These are phyloP conservation scores for Podargus strigoides DNA, from an alignment of 2,797 vertebrate genomes.

Conservation along the genomic window DNA sequence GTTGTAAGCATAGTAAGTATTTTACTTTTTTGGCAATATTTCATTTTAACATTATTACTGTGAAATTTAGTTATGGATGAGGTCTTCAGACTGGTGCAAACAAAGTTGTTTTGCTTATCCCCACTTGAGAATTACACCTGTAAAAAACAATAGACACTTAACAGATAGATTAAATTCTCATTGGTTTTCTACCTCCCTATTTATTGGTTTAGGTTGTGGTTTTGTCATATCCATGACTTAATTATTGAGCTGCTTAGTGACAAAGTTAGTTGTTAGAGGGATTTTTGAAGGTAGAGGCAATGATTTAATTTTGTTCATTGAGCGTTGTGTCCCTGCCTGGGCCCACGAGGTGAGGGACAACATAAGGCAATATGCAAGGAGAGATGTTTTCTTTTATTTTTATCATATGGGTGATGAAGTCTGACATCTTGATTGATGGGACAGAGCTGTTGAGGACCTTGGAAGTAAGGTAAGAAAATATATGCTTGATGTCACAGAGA, in stretches of 20 bases:
- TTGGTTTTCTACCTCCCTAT: too few relatives aligned
- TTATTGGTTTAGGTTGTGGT: neutral
- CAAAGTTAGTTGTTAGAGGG: neutral
- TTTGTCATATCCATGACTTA: neutral
- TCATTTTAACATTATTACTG: fast-evolving
- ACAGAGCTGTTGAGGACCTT: neutral
- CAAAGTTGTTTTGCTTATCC: neutral
- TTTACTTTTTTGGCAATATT: neutral
- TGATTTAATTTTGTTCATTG: neutral
- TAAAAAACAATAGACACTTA: neutral
- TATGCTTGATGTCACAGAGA: neutral
- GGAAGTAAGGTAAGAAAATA: neutral
- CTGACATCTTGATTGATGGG: conserved; percentile 17
- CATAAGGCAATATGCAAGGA: neutral
- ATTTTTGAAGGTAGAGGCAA: neutral
- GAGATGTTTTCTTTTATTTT: conserved; percentile 23
- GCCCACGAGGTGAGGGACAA: neutral
- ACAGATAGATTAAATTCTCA: too few relatives aligned
- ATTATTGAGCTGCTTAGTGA: neutral
- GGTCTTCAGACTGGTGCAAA: neutral
- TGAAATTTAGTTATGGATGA: neutral
- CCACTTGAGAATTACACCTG: neutral
- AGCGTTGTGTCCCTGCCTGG: neutral
- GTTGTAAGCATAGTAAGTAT: neutral
- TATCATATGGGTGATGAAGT: neutral